Conservation (phyloP, 2,888 invertebrate species). For the Herminia tarsipennalis region DNA sequence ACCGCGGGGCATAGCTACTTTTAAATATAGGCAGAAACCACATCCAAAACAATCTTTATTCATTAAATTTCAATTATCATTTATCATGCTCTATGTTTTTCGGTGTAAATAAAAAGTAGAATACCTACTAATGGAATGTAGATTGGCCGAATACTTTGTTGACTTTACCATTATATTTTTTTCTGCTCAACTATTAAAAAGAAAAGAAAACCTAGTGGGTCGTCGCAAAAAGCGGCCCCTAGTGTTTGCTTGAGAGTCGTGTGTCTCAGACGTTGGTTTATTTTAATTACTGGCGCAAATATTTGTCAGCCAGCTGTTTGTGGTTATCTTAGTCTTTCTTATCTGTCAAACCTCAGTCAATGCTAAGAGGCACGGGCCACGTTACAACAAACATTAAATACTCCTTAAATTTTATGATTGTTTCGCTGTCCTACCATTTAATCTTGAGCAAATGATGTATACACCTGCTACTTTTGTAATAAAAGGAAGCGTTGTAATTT, state of each 20-base stretch:
- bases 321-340: constrained; percentile 78
- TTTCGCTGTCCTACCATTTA: constrained; percentile 25
- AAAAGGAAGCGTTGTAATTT: not conserved
- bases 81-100: too few relatives aligned
- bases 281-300: constrained; percentile 80
- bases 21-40: too few relatives aligned
- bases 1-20: too few relatives aligned
- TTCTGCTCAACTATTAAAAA: constrained; percentile 37
- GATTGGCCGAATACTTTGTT: constrained; percentile 24
- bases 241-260: constrained; percentile 62
- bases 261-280: constrained; percentile 63
- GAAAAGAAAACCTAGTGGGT: constrained; percentile 47
- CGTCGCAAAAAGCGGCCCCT: constrained; percentile 60
- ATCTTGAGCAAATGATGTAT: constrained; percentile 18
- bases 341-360: constrained; percentile 85
- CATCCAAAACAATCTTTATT: too few relatives aligned
- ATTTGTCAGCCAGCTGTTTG: constrained; percentile 77
- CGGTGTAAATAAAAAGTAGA: constrained; percentile 7
- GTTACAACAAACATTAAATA: constrained; percentile 49
- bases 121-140: constrained; percentile 6
- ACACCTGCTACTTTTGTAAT: constrained; percentile 12
- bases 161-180: constrained; percentile 31
- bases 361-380: constrained; percentile 75
- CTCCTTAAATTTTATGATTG: constrained; percentile 33
- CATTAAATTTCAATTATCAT: too few relatives aligned